Conservation (phyloP, 1,140 invertebrate species). For the Tigriopus japonicus region DNA sequence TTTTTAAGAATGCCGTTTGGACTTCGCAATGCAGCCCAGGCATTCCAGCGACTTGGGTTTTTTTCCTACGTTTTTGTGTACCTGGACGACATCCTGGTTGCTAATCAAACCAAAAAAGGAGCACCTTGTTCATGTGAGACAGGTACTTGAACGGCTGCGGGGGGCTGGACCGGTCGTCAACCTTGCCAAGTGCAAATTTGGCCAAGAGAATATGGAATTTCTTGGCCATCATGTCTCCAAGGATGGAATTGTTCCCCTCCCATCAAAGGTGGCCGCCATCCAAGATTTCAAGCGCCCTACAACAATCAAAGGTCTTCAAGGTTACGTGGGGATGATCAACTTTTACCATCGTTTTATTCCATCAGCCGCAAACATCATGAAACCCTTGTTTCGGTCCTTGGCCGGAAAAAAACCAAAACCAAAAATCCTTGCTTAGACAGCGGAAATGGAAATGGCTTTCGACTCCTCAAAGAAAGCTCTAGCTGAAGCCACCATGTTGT, state of each 20-base stretch:
- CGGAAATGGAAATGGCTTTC: too few species aligned
- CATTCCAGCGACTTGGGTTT: constrained; percentile 31
- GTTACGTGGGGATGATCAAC: constrained; percentile 25
- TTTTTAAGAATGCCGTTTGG: constrained; percentile 27
- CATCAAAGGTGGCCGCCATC: constrained; percentile 24
- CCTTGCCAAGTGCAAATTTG: too few species aligned
- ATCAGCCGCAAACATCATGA: constrained; percentile 18
- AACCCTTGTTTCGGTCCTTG: too few species aligned
- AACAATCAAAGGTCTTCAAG: constrained; percentile 21
- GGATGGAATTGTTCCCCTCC: constrained; percentile 20
- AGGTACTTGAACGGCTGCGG: neutral
- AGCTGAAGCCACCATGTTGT: too few species aligned
- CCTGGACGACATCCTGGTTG: neutral
- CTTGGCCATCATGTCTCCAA: constrained; percentile 23
- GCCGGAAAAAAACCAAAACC: too few species aligned
- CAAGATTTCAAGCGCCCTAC: constrained; percentile 21
- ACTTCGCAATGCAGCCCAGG: constrained; percentile 27
- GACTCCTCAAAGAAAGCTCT: too few species aligned
- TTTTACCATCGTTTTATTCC: constrained; percentile 25
- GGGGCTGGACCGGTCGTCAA: constrained; percentile 15
- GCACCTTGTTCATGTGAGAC: neutral
- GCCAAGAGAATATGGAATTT: constrained; percentile 15
- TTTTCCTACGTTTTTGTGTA: neutral
- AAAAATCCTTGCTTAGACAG: too few species aligned
- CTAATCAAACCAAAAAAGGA: neutral